phyloP scores from a whole-genome alignment of 2,888 invertebrate genomes.

The Arrhopalites spinosus region DNA sequence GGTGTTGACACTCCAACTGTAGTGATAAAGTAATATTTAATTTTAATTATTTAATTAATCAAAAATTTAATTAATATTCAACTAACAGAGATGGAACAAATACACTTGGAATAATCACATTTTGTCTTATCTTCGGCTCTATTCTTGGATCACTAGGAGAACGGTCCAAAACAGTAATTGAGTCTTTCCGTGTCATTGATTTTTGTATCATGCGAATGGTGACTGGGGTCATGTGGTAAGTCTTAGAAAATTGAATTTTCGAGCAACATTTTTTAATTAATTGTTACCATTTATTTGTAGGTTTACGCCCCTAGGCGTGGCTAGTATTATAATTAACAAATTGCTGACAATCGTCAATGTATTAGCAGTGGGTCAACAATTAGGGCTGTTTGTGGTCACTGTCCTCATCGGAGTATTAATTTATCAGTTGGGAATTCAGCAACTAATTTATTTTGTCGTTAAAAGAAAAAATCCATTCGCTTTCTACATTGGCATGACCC shows the following conservation, averaged over 20 bases:
- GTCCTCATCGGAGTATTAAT: conserved; percentile 85
- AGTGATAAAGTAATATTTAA: neutral
- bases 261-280: neutral
- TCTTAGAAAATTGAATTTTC: neutral
- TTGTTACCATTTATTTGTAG: conserved; percentile 14
- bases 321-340: conserved; percentile 7
- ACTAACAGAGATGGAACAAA: conserved; percentile 75
- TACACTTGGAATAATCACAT: conserved; percentile 85
- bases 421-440: conserved; percentile 91
- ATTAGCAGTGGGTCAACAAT: conserved; percentile 44
- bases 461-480: conserved; percentile 81
- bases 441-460: conserved; percentile 79
- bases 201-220: conserved; percentile 92
- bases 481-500: conserved; percentile 80
- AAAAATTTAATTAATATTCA: neutral
- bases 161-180: conserved; percentile 75
- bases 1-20: neutral
- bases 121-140: conserved; percentile 86
- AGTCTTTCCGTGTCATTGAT: conserved; percentile 85
- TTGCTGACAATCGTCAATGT: conserved; percentile 18
- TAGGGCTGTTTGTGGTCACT: conserved; percentile 91
- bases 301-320: conserved; percentile 13
- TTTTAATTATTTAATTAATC: too few relatives aligned
- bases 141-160: conserved; percentile 81
- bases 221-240: conserved; percentile 79